phyloP scores from a whole-genome alignment of 2,888 invertebrate genomes.

The Dryomyza anilis region DNA sequence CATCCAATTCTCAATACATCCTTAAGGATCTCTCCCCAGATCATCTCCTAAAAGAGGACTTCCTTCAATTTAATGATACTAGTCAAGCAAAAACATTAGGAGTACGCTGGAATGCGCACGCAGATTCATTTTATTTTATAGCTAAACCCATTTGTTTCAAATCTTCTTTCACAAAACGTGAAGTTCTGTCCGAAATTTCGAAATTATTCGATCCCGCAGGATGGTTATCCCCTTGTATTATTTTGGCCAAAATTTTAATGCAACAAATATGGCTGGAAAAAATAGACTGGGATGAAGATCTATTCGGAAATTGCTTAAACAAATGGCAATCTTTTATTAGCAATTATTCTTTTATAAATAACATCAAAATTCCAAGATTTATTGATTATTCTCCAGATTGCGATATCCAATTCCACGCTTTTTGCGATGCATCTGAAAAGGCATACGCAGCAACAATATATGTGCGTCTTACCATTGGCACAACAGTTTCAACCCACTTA shows the following conservation, averaged over 20 bases:
- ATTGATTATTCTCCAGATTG: background rate
- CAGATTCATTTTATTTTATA: background rate
- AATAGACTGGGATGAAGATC: background rate
- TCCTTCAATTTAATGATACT: background rate
- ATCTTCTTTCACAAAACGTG: background rate
- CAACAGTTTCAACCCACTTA: background rate
- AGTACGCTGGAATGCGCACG: background rate
- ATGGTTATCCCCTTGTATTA: too few species aligned
- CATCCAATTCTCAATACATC: background rate
- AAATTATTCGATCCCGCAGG: constrained; percentile 10
- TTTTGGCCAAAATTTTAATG: background rate
- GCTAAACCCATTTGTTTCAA: background rate
- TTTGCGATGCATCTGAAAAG: background rate
- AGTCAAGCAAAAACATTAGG: constrained; percentile 1
- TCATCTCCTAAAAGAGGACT: background rate
- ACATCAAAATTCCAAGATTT: background rate
- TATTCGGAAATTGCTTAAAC: background rate
- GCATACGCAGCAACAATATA: background rate
- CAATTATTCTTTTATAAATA: background rate
- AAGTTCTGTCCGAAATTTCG: background rate
- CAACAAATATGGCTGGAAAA: background rate
- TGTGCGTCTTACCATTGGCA: background rate
- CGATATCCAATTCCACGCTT: background rate
- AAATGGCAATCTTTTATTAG: background rate
- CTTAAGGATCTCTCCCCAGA: background rate